Conservation (phyloP, 2,797 vertebrate genomes). For the Neosalanx taihuensis region DNA sequence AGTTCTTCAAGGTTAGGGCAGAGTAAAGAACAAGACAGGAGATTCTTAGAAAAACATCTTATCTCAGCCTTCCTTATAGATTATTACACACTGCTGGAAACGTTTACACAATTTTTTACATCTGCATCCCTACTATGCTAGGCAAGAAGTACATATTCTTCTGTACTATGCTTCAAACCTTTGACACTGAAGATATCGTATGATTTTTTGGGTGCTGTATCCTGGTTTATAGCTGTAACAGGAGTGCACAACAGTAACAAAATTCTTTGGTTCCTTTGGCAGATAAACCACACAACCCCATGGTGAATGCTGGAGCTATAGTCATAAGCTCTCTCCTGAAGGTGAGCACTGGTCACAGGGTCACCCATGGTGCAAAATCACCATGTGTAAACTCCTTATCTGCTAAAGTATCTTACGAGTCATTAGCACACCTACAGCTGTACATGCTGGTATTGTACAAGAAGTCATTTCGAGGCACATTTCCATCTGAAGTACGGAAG, state of each 20-base stretch:
- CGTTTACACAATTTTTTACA: no score
- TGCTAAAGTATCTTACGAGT: background rate
- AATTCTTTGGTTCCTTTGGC: slow-evolving; percentile 42
- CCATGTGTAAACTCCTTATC: background rate
- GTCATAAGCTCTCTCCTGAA: slow-evolving; percentile 87
- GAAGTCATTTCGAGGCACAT: background rate
- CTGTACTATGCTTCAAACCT: no score
- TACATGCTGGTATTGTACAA: background rate
- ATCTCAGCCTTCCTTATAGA: background rate
- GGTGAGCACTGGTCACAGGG: slow-evolving; percentile 63
- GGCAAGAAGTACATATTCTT: no score
- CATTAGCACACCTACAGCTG: background rate
- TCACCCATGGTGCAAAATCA: background rate
- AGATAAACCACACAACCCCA: slow-evolving; percentile 92
- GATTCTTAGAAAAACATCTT: slow-evolving; percentile 5
- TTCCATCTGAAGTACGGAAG: background rate
- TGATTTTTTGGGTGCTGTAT: no score
- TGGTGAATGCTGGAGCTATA: slow-evolving; percentile 92
- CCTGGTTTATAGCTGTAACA: slow-evolving; percentile 34
- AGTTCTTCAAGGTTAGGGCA: background rate
- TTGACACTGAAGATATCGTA: no score
- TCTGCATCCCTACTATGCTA: no score
- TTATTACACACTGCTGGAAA: background rate
- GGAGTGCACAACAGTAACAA: slow-evolving; percentile 21
- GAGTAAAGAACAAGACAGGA: background rate